phyloP scores from a whole-genome alignment of 2,888 invertebrate genomes.

The Sinodicranocentrus sp. region DNA sequence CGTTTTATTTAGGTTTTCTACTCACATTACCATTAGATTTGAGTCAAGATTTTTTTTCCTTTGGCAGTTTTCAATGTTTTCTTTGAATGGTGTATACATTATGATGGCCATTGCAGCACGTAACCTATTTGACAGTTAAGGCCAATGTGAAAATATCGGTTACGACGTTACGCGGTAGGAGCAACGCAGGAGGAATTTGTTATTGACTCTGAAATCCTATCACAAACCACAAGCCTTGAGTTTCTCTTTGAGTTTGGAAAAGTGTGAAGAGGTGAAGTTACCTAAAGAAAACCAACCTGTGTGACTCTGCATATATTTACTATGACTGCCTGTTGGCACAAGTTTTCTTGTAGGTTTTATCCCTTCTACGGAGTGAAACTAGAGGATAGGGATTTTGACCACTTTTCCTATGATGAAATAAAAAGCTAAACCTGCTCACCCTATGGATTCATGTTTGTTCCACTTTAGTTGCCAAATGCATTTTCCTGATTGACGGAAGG shows the following conservation, averaged over 20 bases:
- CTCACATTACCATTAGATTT: constrained; percentile 1
- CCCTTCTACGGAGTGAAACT: too few species aligned
- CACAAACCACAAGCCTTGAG: too few species aligned
- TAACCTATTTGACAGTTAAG: too few species aligned
- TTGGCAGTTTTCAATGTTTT: constrained; percentile 1
- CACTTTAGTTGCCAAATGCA: constrained; percentile 62
- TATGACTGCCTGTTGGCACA: constrained; percentile 38
- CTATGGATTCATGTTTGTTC: constrained; percentile 31
- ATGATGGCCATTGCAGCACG: background rate
- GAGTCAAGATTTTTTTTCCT: background rate
- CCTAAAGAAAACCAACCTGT: too few species aligned
- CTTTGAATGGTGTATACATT: background rate
- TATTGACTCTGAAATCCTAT: too few species aligned
- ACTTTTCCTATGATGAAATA: constrained; percentile 30
- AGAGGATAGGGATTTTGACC: background rate
- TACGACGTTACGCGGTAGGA: too few species aligned
- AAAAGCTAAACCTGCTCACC: background rate
- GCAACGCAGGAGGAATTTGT: too few species aligned
- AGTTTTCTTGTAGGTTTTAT: background rate
- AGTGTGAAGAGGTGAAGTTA: too few species aligned
- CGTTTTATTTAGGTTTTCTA: too few species aligned
- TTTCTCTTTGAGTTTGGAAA: too few species aligned
- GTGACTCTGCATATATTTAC: constrained; percentile 6
- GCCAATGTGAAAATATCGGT: too few species aligned
- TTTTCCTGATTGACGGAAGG: constrained; percentile 68